phyloP scores from a whole-genome alignment of 2,797 vertebrate genomes.

The Telmatherina bonti region DNA sequence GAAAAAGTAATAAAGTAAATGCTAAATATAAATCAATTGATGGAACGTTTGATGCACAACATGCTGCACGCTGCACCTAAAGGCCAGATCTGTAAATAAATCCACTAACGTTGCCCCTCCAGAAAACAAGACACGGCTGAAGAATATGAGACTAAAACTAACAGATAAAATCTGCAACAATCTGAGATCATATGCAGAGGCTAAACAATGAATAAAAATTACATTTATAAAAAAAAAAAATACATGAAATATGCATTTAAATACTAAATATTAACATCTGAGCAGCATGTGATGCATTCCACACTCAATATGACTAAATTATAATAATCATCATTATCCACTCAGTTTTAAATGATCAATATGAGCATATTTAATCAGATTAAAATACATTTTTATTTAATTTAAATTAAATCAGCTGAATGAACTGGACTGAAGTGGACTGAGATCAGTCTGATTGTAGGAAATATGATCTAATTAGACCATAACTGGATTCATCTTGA shows the following conservation, averaged over 20 bases:
- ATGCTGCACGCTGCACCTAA: neutral
- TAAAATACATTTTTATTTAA: neutral
- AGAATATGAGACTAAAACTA: neutral
- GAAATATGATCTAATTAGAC: neutral
- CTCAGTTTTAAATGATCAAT: neutral
- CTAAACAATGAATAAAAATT: neutral
- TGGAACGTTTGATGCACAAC: neutral
- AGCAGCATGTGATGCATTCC: neutral
- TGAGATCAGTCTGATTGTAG: neutral
- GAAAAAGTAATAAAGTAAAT: slow-evolving; percentile 41
- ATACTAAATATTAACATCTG: neutral
- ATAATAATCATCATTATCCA: too few species aligned
- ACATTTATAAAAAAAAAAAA: too few species aligned
- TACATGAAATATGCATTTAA: neutral
- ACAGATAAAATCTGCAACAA: neutral
- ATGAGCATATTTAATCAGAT: neutral
- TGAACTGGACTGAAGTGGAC: neutral
- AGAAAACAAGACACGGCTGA: neutral
- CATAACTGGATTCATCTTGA: neutral
- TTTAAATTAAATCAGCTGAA: too few species aligned
- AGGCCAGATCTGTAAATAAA: neutral
- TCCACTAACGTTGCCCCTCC: neutral
- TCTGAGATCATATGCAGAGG: too few species aligned
- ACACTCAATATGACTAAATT: too few species aligned
- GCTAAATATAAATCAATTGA: slow-evolving; percentile 20